Evolutionary conservation across 2,888 invertebrate genomes (phyloP).

Genomic region (Carterocephalus palaemon): DNA sequence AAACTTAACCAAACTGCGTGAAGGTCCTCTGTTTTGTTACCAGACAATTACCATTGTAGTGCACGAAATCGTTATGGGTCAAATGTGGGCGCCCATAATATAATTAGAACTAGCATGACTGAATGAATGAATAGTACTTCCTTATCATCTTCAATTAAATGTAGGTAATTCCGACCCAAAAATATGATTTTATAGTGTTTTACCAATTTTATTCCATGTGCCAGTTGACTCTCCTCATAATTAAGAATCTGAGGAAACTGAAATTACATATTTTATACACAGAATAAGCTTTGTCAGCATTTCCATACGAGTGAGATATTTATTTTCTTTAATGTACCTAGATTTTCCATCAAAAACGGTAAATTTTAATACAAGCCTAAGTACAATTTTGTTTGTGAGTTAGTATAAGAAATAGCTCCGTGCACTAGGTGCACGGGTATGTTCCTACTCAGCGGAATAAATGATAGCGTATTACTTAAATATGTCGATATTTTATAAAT

Average conservation of each 20-base stretch:
- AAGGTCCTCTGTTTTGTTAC: too few relatives aligned
- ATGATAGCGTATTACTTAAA: conserved; percentile 9
- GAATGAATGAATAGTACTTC: too few relatives aligned
- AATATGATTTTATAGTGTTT: too few relatives aligned
- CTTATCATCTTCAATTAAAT: too few relatives aligned
- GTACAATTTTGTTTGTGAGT: conserved; percentile 46
- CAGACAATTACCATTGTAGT: too few relatives aligned
- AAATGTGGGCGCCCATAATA: too few relatives aligned
- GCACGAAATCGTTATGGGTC: too few relatives aligned
- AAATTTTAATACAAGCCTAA: conserved; percentile 50
- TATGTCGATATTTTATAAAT: too few relatives aligned
- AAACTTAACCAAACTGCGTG: conserved; percentile 17
- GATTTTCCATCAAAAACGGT: conserved; percentile 34
- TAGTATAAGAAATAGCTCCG: conserved; percentile 10
- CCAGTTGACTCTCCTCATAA: conserved; percentile 31
- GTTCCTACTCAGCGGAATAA: conserved; percentile 9
- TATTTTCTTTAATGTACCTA: conserved; percentile 51
- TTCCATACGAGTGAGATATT: conserved; percentile 58
- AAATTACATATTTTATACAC: conserved; percentile 34
- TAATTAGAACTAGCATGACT: too few relatives aligned
- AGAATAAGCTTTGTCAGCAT: conserved; percentile 37
- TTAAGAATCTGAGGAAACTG: conserved; percentile 23
- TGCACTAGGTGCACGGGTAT: conserved; percentile 1
- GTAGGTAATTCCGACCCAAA: too few relatives aligned
- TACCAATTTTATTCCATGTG: conserved; percentile 7